A percentile compares a stretch with the other conserved stretches of the same genome.
Conservation (phyloP, 2,888 invertebrate genomes). For the Helleia helle region DNA sequence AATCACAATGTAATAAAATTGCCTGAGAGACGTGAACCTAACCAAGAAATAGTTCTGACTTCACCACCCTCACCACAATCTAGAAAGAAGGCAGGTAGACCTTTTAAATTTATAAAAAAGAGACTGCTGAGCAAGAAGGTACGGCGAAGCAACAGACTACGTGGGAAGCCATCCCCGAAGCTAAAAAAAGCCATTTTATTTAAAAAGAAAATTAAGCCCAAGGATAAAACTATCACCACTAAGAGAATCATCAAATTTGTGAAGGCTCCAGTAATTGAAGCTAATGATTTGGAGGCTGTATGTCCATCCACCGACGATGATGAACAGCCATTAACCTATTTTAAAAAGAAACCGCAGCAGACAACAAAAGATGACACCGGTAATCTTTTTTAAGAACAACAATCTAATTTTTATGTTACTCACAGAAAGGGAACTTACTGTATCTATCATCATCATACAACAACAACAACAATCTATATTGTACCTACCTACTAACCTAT, state of each 20-base stretch:
- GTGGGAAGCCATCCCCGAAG: conserved; percentile 1
- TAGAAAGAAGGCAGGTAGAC: background rate
- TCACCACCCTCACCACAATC: background rate
- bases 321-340: conserved; percentile 4
- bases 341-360: conserved; percentile 6
- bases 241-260: conserved; percentile 1
- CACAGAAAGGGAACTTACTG: no score
- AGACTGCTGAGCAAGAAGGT: conserved; percentile 3
- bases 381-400: background rate
- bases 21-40: background rate
- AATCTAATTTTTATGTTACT: no score
- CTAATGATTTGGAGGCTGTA: conserved; percentile 3
- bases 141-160: conserved; percentile 2
- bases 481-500: no score
- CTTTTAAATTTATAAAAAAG: conserved; percentile 1
- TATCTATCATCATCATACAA: no score
- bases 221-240: conserved; percentile 3
- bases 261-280: background rate
- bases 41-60: background rate
- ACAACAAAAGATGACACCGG: conserved; percentile 1
- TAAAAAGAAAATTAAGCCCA: conserved; percentile 7
- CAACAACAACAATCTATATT: no score
- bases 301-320: conserved; percentile 6
- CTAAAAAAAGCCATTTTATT: background rate
- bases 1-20: background rate